Base-by-base conservation (phyloP, 2,888 invertebrate genomes). In the Abscondita cerata region DNA sequence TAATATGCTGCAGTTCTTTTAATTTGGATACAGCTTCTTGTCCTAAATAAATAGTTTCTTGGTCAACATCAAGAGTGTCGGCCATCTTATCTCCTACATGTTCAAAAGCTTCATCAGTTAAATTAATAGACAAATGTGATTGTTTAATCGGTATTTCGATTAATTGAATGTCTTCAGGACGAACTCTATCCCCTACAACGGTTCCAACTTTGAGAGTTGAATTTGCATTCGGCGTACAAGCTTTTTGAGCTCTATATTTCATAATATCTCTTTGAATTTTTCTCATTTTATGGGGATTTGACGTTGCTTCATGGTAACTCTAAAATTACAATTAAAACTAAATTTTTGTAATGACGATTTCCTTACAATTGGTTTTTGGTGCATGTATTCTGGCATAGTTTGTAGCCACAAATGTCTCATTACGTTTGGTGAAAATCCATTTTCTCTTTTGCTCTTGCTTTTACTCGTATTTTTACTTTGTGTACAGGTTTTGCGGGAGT, bases 31-130 rank as follows among this genome's bases (percentile, higher is more conserved):
- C 74, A 3, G 77, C 79, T 41, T 73, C 68, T 20, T 66, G 62
- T n/a, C 67, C 80, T 53, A 66, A 73, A 12, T 69, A 68, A 36
- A 78, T 71, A 59, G 74, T 74, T 19, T 73, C 73, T 20, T 80
- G 68, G 15, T 66, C 68, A 15, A 75, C 70, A 72, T 81, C 81
- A 13, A 81, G 47, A 1, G 74, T 76, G 68, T 79, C 79, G 8
- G 75, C 74, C 15, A 81, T 70, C 34, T 73, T 69, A 70, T 81
- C 82, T 3, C 81, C 82, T 71, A 80, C 73, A 25, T 75, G 72
- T 64, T 81, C 79, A 60, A 76, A 80, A 1, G 78, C 79, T 20
- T 69, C 73, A 64, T 82, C 82, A 3, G 81, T 76, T 54, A 80
- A 62, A 66, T 79, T 78, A 13, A 74, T 54, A 1, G 73, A 62